Base-by-base conservation (phyloP, 2,888 invertebrate genomes). In the Pheosia tremula region DNA sequence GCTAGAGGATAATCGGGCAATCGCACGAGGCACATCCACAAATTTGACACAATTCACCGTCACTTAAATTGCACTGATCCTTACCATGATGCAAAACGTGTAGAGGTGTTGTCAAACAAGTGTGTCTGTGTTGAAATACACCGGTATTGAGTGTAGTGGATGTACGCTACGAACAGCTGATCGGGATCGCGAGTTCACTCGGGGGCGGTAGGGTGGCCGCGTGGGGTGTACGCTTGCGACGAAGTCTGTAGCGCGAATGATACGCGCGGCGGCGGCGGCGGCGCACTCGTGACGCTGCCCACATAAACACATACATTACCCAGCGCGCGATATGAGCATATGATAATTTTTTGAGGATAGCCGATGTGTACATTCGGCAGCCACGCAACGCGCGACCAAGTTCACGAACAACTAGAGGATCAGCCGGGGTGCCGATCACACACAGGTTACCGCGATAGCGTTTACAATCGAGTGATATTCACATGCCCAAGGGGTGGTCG, bases 181-280 rank as follows among this genome's bases (percentile, higher is more conserved):
- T 89, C 86, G 85, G 80, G 83, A 77, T 89, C 86, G 85, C 80
- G 83, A 77, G 77, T 78, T 80, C 76, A 77, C 68, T 70, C 67
- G 62, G 68, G 73, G 71, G 78, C 77, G 73, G 72, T 73, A 69
- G 82, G 78, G 82, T 78, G 80, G 78, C 76, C 80, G 83, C 79
- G 80, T 80, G 81, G 82, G 82, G 82, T 84, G 90, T 87, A 84
- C 85, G 85, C 77, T 81, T 75, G 77, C 83, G 77, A 74, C 84
- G 88, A 83, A 81, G 89, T 84, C 86, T 84, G 89, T 84, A 85
- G 86, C 87, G 88, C 89, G 89, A 93, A 89, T 93, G 93, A 85
- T 85, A 85, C 84, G 86, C 79, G 80, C 83, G 82, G 75, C 83
- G 80, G 78, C 81, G 77, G 85, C 86, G 86, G 83, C 89, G 89